These are phyloP conservation scores for Epinephelus coioides DNA, from an alignment of 2,797 vertebrate genomes.

Conservation along the genomic window DNA sequence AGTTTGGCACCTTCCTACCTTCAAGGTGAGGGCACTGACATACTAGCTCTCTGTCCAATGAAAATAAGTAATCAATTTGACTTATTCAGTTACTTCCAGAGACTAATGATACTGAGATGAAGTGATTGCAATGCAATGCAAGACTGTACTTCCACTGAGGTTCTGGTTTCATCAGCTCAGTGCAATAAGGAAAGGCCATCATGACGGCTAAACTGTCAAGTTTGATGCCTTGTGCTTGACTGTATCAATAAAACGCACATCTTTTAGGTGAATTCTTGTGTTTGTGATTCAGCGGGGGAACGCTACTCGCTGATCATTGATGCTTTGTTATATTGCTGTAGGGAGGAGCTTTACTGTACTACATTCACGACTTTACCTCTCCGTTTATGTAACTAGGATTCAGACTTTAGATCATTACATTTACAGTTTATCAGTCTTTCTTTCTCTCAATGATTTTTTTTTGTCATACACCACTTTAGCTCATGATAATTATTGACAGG, in stretches of 20 bases:
- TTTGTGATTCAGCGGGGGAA: background rate
- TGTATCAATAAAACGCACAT: background rate
- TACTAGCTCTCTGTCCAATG: conserved; percentile 1
- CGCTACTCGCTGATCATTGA: background rate
- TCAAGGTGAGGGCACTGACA: background rate
- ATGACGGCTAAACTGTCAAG: background rate
- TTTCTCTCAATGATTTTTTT: background rate
- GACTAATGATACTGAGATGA: background rate
- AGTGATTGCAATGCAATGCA: background rate
- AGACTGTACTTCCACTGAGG: background rate
- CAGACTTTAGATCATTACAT: background rate
- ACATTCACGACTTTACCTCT: background rate
- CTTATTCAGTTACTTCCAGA: background rate
- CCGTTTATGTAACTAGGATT: conserved; percentile 19
- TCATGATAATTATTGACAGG: conserved; percentile 3
- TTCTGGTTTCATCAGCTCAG: background rate
- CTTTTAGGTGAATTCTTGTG: background rate
- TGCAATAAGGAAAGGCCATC: too few relatives aligned
- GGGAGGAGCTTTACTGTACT: conserved; percentile 6
- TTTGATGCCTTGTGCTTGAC: background rate
- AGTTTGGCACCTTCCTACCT: background rate
- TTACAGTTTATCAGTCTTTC: background rate
- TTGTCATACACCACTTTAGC: background rate
- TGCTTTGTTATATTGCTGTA: conserved; percentile 1
- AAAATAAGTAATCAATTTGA: background rate